A percentile compares a stretch with the other conserved stretches of the same genome.
Conservation (phyloP, 1,140 invertebrate genomes). For the Chironomus striatipennis region DNA sequence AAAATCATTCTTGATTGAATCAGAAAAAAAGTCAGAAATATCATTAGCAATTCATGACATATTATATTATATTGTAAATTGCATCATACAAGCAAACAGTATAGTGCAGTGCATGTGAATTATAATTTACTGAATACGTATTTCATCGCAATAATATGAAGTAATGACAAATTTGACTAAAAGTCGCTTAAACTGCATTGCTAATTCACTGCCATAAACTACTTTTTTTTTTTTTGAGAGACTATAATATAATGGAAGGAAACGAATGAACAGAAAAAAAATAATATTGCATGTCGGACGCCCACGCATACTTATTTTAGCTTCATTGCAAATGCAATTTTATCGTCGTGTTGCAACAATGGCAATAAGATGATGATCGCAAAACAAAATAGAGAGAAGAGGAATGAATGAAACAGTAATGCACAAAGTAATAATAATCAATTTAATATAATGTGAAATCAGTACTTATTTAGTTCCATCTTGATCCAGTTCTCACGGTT, state of each 20-base stretch:
- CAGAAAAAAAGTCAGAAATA: background rate
- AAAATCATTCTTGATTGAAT: constrained; percentile 14
- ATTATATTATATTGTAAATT: constrained; percentile 10
- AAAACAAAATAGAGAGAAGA: constrained; percentile 8
- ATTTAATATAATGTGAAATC: constrained; percentile 15
- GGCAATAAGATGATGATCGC: constrained; percentile 11
- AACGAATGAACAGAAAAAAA: background rate
- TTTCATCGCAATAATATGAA: background rate
- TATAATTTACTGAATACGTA: background rate
- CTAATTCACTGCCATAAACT: background rate
- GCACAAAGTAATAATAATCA: constrained; percentile 13
- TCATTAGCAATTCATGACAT: constrained; percentile 8
- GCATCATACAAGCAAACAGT: background rate
- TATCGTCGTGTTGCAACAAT: constrained; percentile 3
- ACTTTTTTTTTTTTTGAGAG: background rate
- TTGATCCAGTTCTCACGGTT: constrained; percentile 11
- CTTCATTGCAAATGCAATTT: constrained; percentile 1
- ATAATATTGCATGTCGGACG: background rate
- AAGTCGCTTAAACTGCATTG: constrained; percentile 1
- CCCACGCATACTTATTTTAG: background rate
- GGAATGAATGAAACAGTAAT: constrained; percentile 1
- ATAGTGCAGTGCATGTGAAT: background rate
- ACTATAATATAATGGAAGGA: background rate
- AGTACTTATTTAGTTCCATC: constrained; percentile 13
- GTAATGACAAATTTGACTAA: constrained; percentile 11